Evolutionary conservation across 1,140 invertebrate genomes (phyloP).

Genomic region (Matsumurasca onukii): DNA sequence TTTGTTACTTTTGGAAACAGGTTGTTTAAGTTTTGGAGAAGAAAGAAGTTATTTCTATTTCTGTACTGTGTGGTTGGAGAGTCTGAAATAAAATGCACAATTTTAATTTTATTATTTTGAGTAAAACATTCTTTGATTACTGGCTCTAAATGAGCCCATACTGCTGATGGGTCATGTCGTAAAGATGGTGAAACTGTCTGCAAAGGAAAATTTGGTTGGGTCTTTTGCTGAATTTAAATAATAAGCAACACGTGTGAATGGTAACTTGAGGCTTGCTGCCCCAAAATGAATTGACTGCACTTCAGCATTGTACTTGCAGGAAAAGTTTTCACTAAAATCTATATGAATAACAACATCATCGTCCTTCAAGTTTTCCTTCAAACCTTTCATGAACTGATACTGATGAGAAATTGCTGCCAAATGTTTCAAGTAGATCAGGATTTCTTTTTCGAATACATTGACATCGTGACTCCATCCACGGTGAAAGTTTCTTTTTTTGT

Average conservation of each 20-base stretch:
- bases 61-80: constrained; percentile 38
- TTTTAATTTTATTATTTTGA: constrained; percentile 21
- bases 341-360: not conserved
- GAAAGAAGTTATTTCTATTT: constrained; percentile 36
- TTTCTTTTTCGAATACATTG: not conserved
- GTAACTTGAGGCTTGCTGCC: not conserved
- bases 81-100: constrained; percentile 38
- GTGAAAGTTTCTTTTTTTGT: not conserved
- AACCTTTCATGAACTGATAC: not conserved
- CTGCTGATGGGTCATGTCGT: not conserved
- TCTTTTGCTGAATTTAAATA: not conserved
- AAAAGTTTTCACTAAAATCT: not conserved
- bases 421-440: not conserved
- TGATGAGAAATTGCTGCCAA: not conserved
- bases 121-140: constrained; percentile 1
- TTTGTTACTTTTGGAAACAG: constrained; percentile 36
- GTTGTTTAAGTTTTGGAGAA: constrained; percentile 37
- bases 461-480: not conserved
- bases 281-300: not conserved
- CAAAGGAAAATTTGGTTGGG: not conserved
- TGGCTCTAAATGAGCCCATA: not conserved
- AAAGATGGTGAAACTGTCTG: not conserved
- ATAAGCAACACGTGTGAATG: not conserved
- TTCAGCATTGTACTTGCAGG: not conserved
- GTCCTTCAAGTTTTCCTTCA: not conserved